phyloP scores from a whole-genome alignment of 2,888 invertebrate genomes.

The Gastracanthus pulcherrimus region DNA sequence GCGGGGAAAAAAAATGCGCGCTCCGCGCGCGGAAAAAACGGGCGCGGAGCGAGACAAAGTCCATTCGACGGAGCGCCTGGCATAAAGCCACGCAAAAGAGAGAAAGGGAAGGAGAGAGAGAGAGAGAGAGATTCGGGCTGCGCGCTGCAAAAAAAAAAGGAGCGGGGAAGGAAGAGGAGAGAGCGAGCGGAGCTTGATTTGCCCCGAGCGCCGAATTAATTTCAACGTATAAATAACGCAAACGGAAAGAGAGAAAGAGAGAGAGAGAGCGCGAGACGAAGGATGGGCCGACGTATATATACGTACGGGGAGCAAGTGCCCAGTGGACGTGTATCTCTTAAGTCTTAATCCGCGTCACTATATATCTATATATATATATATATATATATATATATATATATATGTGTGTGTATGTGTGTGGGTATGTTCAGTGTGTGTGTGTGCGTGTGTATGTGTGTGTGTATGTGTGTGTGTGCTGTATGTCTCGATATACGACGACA shows the following conservation, averaged over 20 bases:
- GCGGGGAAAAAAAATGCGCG: background rate
- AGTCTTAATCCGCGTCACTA: slow-evolving; percentile 63
- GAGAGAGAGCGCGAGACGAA: slow-evolving; percentile 8
- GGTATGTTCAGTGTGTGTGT: too few species aligned
- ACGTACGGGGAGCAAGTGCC: too few species aligned
- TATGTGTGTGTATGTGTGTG: too few species aligned
- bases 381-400: too few species aligned
- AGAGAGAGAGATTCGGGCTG: too few species aligned
- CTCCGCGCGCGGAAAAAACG: too few species aligned
- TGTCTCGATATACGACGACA: too few species aligned
- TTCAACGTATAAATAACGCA: slow-evolving; percentile 69
- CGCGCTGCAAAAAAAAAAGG: too few species aligned
- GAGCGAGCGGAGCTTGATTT: slow-evolving; percentile 62
- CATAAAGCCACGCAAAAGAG: slow-evolving; percentile 47
- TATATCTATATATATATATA: too few species aligned
- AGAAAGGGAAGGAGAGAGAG: background rate
- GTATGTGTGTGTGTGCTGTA: too few species aligned
- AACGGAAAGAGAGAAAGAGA: slow-evolving; percentile 46
- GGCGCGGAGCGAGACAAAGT: background rate
- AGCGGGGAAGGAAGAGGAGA: too few species aligned
- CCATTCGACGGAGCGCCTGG: slow-evolving; percentile 49
- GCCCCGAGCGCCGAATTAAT: slow-evolving; percentile 69
- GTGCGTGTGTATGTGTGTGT: too few species aligned
- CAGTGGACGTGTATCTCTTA: slow-evolving; percentile 65
- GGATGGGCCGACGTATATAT: background rate